These are phyloP conservation scores for Nipponia nippon DNA, from an alignment of 2,113 vertebrate species.

Conservation along the genomic window DNA sequence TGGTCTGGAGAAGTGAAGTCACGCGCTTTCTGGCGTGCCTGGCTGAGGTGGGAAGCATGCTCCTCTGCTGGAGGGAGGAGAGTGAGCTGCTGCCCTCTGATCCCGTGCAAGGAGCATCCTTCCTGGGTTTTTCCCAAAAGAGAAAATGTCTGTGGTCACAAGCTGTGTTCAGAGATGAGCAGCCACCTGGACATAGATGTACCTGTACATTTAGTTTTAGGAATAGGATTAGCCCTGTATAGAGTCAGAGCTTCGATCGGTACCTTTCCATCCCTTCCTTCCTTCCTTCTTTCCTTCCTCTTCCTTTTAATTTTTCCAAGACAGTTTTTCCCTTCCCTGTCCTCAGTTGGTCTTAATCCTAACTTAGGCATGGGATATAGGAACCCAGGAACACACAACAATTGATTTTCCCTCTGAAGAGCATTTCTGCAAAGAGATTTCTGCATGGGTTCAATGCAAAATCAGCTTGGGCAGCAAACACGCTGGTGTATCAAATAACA, in stretches of 20 bases:
- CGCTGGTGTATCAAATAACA: background rate
- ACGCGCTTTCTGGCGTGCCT: accelerated
- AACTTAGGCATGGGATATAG: background rate
- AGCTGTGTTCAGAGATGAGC: background rate
- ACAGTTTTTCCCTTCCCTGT: background rate
- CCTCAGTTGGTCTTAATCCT: background rate
- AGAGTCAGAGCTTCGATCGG: background rate
- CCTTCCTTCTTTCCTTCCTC: background rate
- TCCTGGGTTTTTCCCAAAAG: background rate
- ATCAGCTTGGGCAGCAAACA: background rate
- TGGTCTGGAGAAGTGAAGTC: background rate
- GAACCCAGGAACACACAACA: background rate
- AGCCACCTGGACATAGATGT: background rate
- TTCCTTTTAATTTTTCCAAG: background rate
- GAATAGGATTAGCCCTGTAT: background rate
- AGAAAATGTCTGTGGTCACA: background rate
- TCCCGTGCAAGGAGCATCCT: background rate
- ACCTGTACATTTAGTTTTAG: background rate
- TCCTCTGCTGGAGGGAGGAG: background rate
- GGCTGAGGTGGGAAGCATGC: background rate
- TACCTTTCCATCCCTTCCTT: background rate
- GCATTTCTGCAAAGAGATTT: conserved; percentile 8
- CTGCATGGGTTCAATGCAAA: background rate
- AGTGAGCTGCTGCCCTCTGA: background rate
- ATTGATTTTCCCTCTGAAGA: background rate